Base-by-base conservation (phyloP, 2,888 invertebrate species). In the Halictus quadricinctus region DNA sequence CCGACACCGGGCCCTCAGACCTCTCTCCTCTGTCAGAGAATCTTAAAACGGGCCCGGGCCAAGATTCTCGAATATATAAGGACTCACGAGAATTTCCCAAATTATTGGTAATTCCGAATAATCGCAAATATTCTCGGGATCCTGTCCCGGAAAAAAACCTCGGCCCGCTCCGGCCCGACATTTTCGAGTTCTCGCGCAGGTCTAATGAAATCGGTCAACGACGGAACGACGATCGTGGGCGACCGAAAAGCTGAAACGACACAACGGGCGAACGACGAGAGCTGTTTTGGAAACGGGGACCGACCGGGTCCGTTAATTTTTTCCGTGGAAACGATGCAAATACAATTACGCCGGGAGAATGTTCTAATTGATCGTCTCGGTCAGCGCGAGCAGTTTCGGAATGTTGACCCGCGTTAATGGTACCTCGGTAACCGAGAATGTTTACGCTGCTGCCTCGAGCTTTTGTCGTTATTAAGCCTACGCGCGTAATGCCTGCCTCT, bases 121-220 rank as follows among this genome's bases (percentile, higher is more conserved):
- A 43, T 43, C 43, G 8, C 8, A 8, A 43, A 43, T 43, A 43
- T 43, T 8, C 0, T 18, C 54, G 21, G 21, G 21, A 8, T 8
- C 54, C 8, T 7, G 21, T 21, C 2, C 50, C 54, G 21, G 21
- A 2, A 8, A 54, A 8, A 8, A 8, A 3, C 6, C 15, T 58
- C 25, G 21, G 66, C 21, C 60, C 43, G 43, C 8, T 1, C 8
- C 43, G 43, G 8, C 21, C 54, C 54, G 54, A 54, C 54, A 54
- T 54, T 21, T 54, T 54, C 54, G 21, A 3, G 69, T 21, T 43
- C 36, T 12, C 36, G 29, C 36, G 10, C 12, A 3, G 1, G 21
- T 36, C 72, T 84, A 84, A 84, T 79, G 84, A 72, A 72, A 76
- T 76, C 48, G 46, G 84, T 84, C 84, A 83, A 84, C 84, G 70